phyloP scores from a whole-genome alignment of 2,888 invertebrate genomes.

The Acronicta alni region DNA sequence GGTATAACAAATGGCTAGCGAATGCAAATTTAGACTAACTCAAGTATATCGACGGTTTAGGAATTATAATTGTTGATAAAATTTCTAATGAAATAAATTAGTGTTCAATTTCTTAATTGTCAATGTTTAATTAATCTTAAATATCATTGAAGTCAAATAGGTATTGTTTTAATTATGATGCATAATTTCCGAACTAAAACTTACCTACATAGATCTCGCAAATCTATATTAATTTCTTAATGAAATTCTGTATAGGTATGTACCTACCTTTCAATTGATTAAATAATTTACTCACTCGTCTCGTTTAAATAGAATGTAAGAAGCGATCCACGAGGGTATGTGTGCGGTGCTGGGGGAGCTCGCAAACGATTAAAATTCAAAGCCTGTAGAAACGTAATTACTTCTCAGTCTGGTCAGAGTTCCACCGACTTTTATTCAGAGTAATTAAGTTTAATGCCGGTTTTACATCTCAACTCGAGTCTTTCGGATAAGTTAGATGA shows the following conservation, averaged over 20 bases:
- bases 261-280: constrained; percentile 45
- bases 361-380: constrained; percentile 85
- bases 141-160: no score
- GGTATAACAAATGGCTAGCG: no score
- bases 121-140: no score
- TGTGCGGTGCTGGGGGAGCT: constrained; percentile 51
- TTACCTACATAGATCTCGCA: background rate
- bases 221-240: constrained; percentile 46
- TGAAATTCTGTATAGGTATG: constrained; percentile 37
- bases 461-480: constrained; percentile 77
- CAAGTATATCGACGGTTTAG: no score
- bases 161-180: constrained; percentile 17
- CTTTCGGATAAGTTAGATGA: constrained; percentile 58
- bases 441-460: constrained; percentile 84
- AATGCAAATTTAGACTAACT: no score
- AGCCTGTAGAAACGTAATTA: constrained; percentile 86
- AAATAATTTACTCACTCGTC: constrained; percentile 54
- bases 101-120: no score
- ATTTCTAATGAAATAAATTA: constrained; percentile 14
- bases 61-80: background rate
- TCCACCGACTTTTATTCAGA: constrained; percentile 79
- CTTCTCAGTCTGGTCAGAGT: constrained; percentile 82
- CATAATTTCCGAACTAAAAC: constrained; percentile 24
- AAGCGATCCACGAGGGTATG: constrained; percentile 57
- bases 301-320: constrained; percentile 62